Evolutionary conservation across 2,797 vertebrate genomes (phyloP), one percentile per base, ranked within the genome.

Genomic region (Paguma larvata): DNA sequence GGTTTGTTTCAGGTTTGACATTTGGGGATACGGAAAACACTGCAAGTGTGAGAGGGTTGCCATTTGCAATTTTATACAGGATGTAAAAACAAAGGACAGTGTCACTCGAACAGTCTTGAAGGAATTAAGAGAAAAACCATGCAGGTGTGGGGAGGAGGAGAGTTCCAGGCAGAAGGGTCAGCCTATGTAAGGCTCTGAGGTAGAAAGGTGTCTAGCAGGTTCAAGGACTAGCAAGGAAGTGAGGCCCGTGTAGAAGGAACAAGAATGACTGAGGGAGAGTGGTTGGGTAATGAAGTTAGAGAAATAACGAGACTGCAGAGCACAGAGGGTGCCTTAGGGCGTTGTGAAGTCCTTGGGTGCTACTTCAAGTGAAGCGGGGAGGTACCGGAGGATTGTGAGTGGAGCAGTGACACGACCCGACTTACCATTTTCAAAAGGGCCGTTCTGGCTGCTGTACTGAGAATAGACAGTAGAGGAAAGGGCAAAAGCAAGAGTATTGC

Each of bases 41-140:
- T 85, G 27, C 15, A 80, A 4, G n/a, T 67, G 16, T 59, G 63
- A 44, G 67, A 94, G 62, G 48, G 44, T 67, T 80, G 41, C 38
- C 62, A 62, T 91, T 80, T 84, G 63, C 72, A 53, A 46, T 94
- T 96, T 97, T 96, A 94, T 94, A 72, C 53, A 89, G 67, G 4
- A 16, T 78, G 93, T 97, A 65, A 77, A 84, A 56, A 72, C 30
- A 32, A 41, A 92, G 51, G 62, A 62, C 41, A 82, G 67, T 68
- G 46, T 82, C n/a, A 62, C 87, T 80, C 94, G 77, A 79, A 73
- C 75, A 85, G 53, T 92, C 59, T 83, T 53, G 59, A 95, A 92
- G 72, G 79, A 91, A 84, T 4, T 34, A 38, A 93, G 41, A 27
- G 46, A 59, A 83, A 72, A 53, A 68, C 48, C 21, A 27, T 44